A percentile compares a stretch with the other conserved stretches of the same genome.
These are phyloP conservation scores for Eumerus sabulonum DNA, from an alignment of 2,888 invertebrate species.

Conservation along the genomic window DNA sequence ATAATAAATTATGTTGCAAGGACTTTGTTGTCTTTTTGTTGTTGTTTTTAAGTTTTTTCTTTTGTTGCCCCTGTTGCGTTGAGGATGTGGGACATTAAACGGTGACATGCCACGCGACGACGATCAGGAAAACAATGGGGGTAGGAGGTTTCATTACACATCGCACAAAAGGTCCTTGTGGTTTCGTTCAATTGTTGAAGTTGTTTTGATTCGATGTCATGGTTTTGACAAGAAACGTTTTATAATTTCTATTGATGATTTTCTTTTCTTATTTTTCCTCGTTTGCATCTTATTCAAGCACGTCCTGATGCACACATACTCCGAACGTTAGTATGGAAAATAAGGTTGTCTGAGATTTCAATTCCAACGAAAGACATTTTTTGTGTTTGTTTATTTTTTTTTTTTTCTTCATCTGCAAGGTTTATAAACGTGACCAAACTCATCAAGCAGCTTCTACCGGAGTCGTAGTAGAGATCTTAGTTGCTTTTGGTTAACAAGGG, in stretches of 20 bases:
- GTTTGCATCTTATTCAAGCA: too few species aligned
- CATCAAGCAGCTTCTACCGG: too few species aligned
- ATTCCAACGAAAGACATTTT: not conserved
- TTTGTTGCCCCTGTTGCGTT: conserved; percentile 45
- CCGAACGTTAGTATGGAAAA: conserved; percentile 2
- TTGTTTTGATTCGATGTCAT: conserved; percentile 56
- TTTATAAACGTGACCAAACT: too few species aligned
- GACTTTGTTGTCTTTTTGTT: conserved; percentile 9
- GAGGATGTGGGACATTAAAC: conserved; percentile 27
- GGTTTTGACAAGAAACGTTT: conserved; percentile 52
- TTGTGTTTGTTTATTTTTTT: not conserved
- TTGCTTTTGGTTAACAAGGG: too few species aligned
- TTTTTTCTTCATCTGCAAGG: too few species aligned
- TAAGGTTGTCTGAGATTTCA: not conserved
- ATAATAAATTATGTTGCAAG: conserved; percentile 62
- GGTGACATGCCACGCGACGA: conserved; percentile 36
- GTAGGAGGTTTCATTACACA: conserved; percentile 49
- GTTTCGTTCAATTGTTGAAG: conserved; percentile 43
- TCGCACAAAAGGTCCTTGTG: conserved; percentile 37
- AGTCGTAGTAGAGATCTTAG: too few species aligned
- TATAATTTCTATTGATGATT: conserved; percentile 26
- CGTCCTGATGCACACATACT: not conserved
- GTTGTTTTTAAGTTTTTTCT: not conserved
- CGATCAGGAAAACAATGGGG: conserved; percentile 19
- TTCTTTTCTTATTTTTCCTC: not conserved